phyloP scores from a whole-genome alignment of 2,888 invertebrate species.

The Siphlonurus alternatus region DNA sequence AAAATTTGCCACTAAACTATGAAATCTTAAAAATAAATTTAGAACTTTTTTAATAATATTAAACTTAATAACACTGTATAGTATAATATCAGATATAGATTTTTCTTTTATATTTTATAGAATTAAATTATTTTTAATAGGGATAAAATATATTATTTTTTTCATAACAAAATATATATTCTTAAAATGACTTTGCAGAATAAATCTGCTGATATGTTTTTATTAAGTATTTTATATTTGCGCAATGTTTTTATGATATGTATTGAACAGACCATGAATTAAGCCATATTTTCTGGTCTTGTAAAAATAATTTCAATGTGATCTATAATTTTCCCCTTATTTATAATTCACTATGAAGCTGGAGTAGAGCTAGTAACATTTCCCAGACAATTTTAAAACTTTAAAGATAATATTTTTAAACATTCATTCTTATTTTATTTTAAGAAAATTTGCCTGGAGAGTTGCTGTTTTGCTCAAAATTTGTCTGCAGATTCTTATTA shows the following conservation, averaged over 20 bases:
- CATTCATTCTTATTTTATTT: background rate
- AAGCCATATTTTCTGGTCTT: background rate
- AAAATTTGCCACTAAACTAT: background rate
- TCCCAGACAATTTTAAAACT: background rate
- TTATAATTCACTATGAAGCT: background rate
- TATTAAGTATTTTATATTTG: background rate
- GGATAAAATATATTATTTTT: background rate
- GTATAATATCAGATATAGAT: background rate
- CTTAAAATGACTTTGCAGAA: background rate
- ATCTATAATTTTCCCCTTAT: background rate
- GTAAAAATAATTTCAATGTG: background rate
- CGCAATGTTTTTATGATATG: background rate
- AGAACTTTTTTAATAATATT: background rate
- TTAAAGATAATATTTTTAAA: background rate
- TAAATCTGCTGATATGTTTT: constrained; percentile 4
- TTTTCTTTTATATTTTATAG: background rate
- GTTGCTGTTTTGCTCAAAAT: background rate
- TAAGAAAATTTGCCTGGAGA: background rate
- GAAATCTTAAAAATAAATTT: background rate
- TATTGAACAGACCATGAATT: background rate
- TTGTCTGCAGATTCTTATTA: background rate
- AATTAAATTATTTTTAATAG: background rate
- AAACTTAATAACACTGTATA: background rate
- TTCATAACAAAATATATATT: constrained; percentile 1
- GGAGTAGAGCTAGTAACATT: background rate